Conservation (phyloP, 2,888 invertebrate species). For the Dryocosmus kuriphilus region DNA sequence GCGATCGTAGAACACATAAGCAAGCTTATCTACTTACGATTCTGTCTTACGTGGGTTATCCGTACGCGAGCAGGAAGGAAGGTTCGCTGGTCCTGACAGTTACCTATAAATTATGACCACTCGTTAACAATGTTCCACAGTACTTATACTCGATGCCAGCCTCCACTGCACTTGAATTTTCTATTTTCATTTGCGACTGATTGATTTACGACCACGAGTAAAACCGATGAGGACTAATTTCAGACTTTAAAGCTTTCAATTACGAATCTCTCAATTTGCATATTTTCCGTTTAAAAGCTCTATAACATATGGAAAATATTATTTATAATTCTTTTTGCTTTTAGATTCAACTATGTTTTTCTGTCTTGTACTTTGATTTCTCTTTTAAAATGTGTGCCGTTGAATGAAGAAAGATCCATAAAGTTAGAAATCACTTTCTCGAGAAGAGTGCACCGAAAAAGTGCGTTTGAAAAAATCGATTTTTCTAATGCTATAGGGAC, state of each 20-base stretch:
- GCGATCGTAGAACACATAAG: conserved; percentile 70
- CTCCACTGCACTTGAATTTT: not conserved
- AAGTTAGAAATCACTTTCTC: too few species aligned
- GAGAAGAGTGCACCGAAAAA: too few species aligned
- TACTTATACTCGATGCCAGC: not conserved
- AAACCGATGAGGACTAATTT: not conserved
- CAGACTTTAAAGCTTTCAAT: not conserved
- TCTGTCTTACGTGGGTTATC: conserved; percentile 50
- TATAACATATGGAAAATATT: too few species aligned
- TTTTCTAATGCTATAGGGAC: too few species aligned
- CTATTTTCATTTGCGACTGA: not conserved
- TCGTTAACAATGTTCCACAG: not conserved
- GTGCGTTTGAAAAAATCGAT: too few species aligned
- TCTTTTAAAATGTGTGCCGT: too few species aligned
- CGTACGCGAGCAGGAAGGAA: conserved; percentile 3
- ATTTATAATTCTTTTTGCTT: too few species aligned
- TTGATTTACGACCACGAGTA: not conserved
- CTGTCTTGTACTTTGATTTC: too few species aligned
- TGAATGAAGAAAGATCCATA: too few species aligned
- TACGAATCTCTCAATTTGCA: too few species aligned
- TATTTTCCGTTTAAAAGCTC: not conserved
- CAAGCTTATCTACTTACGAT: conserved; percentile 62
- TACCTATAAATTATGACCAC: conserved; percentile 12
- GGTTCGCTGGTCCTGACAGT: not conserved
- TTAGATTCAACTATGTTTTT: too few species aligned